Base-by-base conservation (phyloP, 2,797 vertebrate genomes). In the Peromyscus nudipes region DNA sequence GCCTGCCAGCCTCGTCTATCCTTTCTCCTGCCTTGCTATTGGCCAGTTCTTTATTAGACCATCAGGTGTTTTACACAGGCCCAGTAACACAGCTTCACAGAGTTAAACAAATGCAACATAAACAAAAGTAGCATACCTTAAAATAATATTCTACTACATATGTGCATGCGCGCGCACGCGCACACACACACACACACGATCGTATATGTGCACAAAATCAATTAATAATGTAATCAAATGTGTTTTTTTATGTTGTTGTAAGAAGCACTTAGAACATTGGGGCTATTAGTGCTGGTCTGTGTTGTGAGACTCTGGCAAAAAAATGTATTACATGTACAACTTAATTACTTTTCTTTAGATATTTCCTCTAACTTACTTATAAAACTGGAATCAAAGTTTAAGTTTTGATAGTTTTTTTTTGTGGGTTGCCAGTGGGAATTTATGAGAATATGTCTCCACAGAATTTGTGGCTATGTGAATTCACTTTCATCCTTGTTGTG, bases 311-410 rank as follows among this genome's bases (percentile, higher is more conserved):
- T n/a, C n/a, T 49, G 16, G 79, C 12, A 57, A 49, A 91, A n/a
- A 11, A 1, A 96, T 6, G 21, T 37, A 17, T 3, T 14, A 6
- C 2, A 86, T 90, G 27, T 43, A 6, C 13, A 46, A 25, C 1
- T 64, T 25, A 55, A 85, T 19, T 57, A 91, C 16, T 55, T 76
- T 40, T 29, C n/a, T 84, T 84, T 40, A 62, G n/a, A 76, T 76
- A 37, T 52, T 62, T 46, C 34, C 7, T 75, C 62, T 79, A 92
- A 37, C 82, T 88, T 29, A 77, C 34, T n/a, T 14, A 49, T 83
- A 83, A 95, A 79, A 95, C 77, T 77, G 21, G 16, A 23, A 46
- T 55, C 27, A 69, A 82, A 76, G 79, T 71, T 86, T 87, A 69
- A 77, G 92, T 49, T n/a, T 94, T 95, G 55, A 25, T 76, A 37